Evolutionary conservation across 2,797 vertebrate genomes (phyloP).

Genomic region (Xenops minutus): DNA sequence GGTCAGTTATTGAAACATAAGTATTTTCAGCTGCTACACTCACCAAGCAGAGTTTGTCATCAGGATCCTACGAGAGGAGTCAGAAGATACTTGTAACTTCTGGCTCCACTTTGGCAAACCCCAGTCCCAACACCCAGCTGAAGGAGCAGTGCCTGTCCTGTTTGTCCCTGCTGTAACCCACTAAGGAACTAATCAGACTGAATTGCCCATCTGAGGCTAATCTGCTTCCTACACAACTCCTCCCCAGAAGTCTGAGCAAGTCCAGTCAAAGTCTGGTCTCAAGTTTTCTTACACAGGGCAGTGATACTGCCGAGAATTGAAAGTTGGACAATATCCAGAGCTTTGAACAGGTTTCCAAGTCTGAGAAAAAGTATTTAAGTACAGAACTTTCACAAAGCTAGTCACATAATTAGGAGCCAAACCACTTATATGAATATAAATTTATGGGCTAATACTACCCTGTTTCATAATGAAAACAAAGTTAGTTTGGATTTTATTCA

Average conservation of each 20-base stretch:
- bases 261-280: neutral
- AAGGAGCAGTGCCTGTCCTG: neutral
- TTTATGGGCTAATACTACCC: neutral
- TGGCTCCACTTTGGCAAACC: neutral
- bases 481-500: neutral
- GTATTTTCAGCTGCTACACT: neutral
- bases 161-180: neutral
- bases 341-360: neutral
- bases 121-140: neutral
- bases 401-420: neutral
- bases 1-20: neutral
- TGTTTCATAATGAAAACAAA: slow-evolving; percentile 21
- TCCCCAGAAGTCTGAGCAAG: neutral
- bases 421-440: neutral
- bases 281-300: neutral
- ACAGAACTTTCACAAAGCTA: neutral
- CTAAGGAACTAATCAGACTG: neutral
- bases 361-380: neutral
- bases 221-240: neutral
- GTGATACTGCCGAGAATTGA: neutral
- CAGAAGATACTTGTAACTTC: neutral
- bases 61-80: fast-evolving
- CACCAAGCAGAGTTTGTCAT: neutral
- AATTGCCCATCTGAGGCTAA: neutral
- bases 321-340: neutral